Conservation (phyloP, 2,888 invertebrate genomes). For the Arctia plantaginis region DNA sequence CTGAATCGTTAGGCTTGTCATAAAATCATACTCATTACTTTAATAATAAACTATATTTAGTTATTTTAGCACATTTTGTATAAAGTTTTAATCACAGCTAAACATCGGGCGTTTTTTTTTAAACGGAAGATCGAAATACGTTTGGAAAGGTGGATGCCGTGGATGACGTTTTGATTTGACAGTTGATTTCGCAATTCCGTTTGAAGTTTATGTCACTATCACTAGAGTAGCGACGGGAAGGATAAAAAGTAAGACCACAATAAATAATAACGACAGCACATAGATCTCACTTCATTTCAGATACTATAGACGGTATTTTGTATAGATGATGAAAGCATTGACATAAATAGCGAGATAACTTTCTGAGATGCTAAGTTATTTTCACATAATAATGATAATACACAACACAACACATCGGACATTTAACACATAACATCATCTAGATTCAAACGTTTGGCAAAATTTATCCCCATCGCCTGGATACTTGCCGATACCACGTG, state of each 20-base stretch:
- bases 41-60: slow-evolving; percentile 40
- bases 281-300: neutral
- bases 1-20: slow-evolving; percentile 66
- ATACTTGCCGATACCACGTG: no score
- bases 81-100: slow-evolving; percentile 55
- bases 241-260: neutral
- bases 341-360: no score
- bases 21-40: slow-evolving; percentile 70
- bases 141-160: slow-evolving; percentile 54
- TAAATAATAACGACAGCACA: neutral
- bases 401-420: no score
- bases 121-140: slow-evolving; percentile 70
- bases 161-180: slow-evolving; percentile 59
- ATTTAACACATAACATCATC: no score
- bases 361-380: no score
- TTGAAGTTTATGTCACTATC: neutral
- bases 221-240: neutral
- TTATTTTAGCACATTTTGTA: slow-evolving; percentile 61
- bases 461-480: no score
- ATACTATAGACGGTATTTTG: no score
- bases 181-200: slow-evolving; percentile 7
- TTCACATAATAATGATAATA: no score
- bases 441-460: no score
- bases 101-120: slow-evolving; percentile 60
- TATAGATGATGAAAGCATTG: no score